These are phyloP conservation scores for Choristoneura rosaceana DNA, from an alignment of 2,888 invertebrate genomes.

Conservation along the genomic window DNA sequence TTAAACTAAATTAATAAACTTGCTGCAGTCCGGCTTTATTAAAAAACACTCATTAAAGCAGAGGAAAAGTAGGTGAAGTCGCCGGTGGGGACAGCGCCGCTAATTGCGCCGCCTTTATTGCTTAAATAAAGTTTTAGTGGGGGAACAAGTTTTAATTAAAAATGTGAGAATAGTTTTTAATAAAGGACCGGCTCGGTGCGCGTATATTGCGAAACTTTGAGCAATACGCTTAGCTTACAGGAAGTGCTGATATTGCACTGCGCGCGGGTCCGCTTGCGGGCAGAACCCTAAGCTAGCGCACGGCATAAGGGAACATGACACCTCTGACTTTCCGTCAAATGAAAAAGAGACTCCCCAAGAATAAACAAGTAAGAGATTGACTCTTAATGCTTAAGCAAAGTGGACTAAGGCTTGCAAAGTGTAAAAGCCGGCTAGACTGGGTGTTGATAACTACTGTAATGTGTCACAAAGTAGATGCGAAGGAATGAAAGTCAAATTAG, in stretches of 20 bases:
- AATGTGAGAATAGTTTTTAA: conserved; percentile 86
- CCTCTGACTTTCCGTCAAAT: conserved; percentile 7
- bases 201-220: conserved; percentile 85
- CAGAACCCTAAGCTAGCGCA: conserved; percentile 42
- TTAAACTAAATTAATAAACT: conserved; percentile 85
- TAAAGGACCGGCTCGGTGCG: conserved; percentile 82
- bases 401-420: neutral
- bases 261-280: conserved; percentile 48
- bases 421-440: neutral
- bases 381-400: neutral
- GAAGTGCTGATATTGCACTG: conserved; percentile 75
- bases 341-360: too few species aligned
- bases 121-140: conserved; percentile 86
- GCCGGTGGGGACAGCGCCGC: conserved; percentile 84
- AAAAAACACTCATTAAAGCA: conserved; percentile 85
- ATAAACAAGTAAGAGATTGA: neutral
- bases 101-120: conserved; percentile 85
- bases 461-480: too few species aligned
- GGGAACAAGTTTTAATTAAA: conserved; percentile 86
- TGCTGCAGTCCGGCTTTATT: conserved; percentile 82
- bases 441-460: neutral
- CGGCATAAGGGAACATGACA: conserved; percentile 32
- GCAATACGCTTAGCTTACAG: conserved; percentile 82
- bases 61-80: conserved; percentile 85
- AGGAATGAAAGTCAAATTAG: neutral